A percentile compares a stretch with the other conserved stretches of the same genome.
phyloP scores from a whole-genome alignment of 2,888 invertebrate genomes.

The Thera britannica region DNA sequence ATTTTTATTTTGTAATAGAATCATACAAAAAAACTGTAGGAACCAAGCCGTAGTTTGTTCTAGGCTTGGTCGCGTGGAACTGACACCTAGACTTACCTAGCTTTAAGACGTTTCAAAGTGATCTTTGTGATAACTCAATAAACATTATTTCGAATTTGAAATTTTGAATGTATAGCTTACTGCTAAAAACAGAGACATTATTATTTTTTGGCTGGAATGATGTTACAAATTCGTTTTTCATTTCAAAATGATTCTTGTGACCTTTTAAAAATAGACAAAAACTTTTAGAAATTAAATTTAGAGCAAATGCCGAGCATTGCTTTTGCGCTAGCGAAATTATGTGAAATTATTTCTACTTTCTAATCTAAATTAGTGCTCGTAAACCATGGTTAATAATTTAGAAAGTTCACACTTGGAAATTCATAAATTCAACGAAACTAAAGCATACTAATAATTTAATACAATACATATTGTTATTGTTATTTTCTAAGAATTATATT shows the following conservation, averaged over 20 bases:
- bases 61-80: too few relatives aligned
- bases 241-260: not conserved
- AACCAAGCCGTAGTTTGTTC: too few relatives aligned
- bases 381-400: not conserved
- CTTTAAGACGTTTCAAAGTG: too few relatives aligned
- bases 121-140: too few relatives aligned
- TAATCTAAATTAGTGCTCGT: not conserved
- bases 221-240: not conserved
- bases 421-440: not conserved
- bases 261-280: not conserved
- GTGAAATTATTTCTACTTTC: not conserved
- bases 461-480: conserved; percentile 10
- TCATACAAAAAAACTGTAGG: too few relatives aligned
- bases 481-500: not conserved
- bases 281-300: too few relatives aligned
- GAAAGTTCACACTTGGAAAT: not conserved
- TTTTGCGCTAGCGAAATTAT: not conserved
- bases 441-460: conserved; percentile 1
- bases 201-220: not conserved
- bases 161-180: too few relatives aligned
- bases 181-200: too few relatives aligned
- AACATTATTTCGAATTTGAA: too few relatives aligned
- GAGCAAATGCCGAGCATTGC: not conserved
- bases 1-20: too few relatives aligned
- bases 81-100: too few relatives aligned